Base-by-base conservation (phyloP, 1,140 invertebrate species). In the Ceratina australensis region DNA sequence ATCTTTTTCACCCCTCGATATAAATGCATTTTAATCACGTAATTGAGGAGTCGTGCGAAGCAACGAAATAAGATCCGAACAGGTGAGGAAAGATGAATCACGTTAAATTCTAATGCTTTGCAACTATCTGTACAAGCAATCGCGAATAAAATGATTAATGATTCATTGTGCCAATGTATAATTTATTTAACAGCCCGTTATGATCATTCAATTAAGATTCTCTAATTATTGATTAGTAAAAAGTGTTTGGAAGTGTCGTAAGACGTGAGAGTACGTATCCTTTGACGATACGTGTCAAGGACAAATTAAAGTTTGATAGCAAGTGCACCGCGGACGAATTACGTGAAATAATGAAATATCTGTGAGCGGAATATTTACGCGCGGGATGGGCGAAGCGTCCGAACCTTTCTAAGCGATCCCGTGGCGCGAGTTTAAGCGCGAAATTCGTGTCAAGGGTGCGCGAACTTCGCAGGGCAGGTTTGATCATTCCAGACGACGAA, bases 281-380 rank as follows among this genome's bases (percentile, higher is more conserved):
- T 82, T 79, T 67, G 69, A 67, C 56, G 20, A 71, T 83, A 74
- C 56, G 80, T 83, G 80, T 83, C 81, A 83, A 83, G 80, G 81
- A 72, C 82, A 65, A 78, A 82, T 79, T n/a, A 79, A 82, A 74
- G 65, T 82, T 83, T 79, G 49, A 26, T 61, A 64, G 60, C 26
- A 13, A 74, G 67, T 59, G 42, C 65, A 28, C 47, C 18, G 18
- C 47, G 64, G 54, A 33, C 73, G 54, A 67, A 33, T 76, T 67
- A 68, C 42, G 24, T 33, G 64, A 66, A 68, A 76, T 68, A 76
- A 76, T 68, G 42, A 42, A 56, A 28, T 20, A 47, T 54, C 72
- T 64, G 72, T 33, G 72, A 54, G 28, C n/a, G 50, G 72, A 74
- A 73, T 73, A 65, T 75, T 68, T 67, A 66, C 68, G 57, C 56